Evolutionary conservation across 2,797 vertebrate genomes (phyloP).

Genomic region (Amblyopsis hoosieri): DNA sequence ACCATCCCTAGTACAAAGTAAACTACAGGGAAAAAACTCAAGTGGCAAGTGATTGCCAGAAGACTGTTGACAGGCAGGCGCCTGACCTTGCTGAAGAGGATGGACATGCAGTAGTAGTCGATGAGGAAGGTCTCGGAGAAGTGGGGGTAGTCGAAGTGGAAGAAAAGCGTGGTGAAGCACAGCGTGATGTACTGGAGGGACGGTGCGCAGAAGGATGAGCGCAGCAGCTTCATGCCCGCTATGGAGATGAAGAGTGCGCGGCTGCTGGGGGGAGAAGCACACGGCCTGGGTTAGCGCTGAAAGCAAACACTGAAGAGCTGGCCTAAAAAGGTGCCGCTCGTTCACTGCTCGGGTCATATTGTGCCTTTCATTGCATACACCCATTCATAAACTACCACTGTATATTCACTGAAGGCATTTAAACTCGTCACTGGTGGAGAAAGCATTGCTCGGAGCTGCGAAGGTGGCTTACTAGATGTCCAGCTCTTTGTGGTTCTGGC

Average conservation of each 20-base stretch:
- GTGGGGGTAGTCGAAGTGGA: constrained; percentile 89
- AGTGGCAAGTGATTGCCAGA: too few species aligned
- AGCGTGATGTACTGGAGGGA: constrained; percentile 90
- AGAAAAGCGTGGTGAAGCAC: constrained; percentile 91
- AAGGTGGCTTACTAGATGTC: constrained; percentile 84
- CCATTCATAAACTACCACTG: too few species aligned
- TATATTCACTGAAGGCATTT: too few species aligned
- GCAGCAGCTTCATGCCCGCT: constrained; percentile 90
- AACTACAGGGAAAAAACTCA: too few species aligned
- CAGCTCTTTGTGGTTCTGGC: constrained; percentile 83
- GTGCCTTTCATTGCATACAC: too few species aligned
- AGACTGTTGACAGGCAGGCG: too few species aligned
- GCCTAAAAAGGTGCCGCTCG: too few species aligned
- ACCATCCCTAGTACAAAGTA: too few species aligned
- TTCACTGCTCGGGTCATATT: too few species aligned
- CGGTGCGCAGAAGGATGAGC: constrained; percentile 86
- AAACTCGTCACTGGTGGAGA: background rate
- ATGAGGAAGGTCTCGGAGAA: constrained; percentile 90
- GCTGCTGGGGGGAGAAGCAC: constrained; percentile 67
- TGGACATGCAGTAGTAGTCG: constrained; percentile 92
- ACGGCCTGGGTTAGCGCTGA: too few species aligned
- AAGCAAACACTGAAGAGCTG: too few species aligned
- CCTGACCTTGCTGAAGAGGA: constrained; percentile 90
- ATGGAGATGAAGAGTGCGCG: constrained; percentile 88
- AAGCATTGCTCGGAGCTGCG: background rate